Base-by-base conservation (phyloP, 2,888 invertebrate genomes). In the Dasypogon diadema region DNA sequence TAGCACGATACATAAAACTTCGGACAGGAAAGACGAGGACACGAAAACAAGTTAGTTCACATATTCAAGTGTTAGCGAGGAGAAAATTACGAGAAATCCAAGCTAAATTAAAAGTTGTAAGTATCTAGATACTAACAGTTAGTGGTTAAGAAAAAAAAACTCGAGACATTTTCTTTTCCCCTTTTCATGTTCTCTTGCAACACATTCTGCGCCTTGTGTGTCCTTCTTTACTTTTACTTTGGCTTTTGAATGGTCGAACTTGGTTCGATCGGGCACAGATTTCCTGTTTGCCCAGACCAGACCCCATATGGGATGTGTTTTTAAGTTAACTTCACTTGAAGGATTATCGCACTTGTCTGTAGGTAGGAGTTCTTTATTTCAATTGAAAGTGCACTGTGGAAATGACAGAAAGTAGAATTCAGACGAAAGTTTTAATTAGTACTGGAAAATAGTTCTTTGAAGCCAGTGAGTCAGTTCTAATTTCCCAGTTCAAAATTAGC, bases 21-120 rank as follows among this genome's bases (percentile, higher is more conserved):
- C 92, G 99, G 83, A 99, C 99, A 82, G 99, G 99, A 80, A 99
- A 99, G 88, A 99, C 99, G 88, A 92, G 99, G 87, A 99, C 99
- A 86, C 91, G 99, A 85, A 99, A 99, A 89, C 99, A 99, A 90
- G 99, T 99, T 84, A 99, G 99, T 83, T 99, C 98, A 83, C 99
- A 99, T 88, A 99, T 99, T 88, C 99, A 99, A 89, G 99, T 99
- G 85, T 91, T 99, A 85, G 99, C 99, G 81, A 92, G 99, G 87
- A 91, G 99, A 88, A 99, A 98, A 90, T 91, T 98, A 82, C 92
- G 99, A 82, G 99, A 99, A 89, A 95, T 98, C 82, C 98, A 99
- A 87, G 95, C 97, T 83, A 98, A 98, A 91, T 91, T 97, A 83
- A 98, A 98, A 94, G 97, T 97, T 90, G 94, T 95, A 88, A 92